Percentiles rank a stretch among this genome's conserved stretches.
Evolutionary conservation across 2,888 invertebrate species (phyloP).

Genomic region (Macaria notata): DNA sequence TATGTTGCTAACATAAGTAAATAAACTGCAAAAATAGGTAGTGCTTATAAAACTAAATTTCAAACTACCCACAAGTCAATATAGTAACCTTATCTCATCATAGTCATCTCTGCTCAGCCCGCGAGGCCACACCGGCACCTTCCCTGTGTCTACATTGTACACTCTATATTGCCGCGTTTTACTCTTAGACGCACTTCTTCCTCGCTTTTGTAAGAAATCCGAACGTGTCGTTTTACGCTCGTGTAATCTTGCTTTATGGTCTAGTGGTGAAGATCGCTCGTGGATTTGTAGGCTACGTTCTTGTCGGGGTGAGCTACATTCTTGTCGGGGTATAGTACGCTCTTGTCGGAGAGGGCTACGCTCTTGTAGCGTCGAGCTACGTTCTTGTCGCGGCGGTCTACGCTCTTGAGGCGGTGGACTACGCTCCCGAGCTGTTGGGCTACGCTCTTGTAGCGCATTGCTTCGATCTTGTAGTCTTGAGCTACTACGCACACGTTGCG

Average conservation of each 20-base stretch:
- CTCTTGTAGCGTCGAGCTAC: not conserved
- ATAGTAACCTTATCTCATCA: conserved; percentile 19
- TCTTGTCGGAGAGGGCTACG: not conserved
- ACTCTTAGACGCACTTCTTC: not conserved
- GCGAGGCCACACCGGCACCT: conserved; percentile 9
- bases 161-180: conserved; percentile 42
- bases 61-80: no score
- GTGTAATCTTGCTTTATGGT: not conserved
- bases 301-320: not conserved
- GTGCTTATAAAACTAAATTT: no score
- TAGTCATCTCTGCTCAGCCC: conserved; percentile 1
- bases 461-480: no score
- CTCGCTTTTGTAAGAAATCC: not conserved
- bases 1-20: no score
- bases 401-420: not conserved
- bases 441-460: no score
- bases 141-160: conserved; percentile 48
- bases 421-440: not conserved
- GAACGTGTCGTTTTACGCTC: not conserved
- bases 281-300: not conserved
- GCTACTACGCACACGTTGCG: no score
- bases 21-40: no score
- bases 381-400: not conserved
- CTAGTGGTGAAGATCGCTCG: not conserved
- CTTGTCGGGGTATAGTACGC: not conserved